phyloP scores from a whole-genome alignment of 37 sponge, comb jelly and placozoan genomes.

The Spongilla lacustris region DNA sequence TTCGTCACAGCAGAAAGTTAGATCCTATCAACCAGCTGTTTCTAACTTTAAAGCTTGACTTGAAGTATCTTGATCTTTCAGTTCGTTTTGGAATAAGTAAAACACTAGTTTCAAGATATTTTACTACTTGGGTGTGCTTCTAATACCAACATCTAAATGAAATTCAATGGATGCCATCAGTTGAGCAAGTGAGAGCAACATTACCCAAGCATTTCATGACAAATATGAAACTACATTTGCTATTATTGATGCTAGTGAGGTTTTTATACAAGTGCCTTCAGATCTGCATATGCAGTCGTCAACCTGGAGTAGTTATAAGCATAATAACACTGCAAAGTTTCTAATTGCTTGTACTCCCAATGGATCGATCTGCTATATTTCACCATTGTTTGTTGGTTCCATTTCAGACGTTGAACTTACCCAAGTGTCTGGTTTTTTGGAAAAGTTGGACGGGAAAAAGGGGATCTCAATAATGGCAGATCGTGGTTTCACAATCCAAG shows the following conservation, averaged over 20 bases:
- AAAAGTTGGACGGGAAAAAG: neutral
- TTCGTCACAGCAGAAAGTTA: constrained; percentile 27
- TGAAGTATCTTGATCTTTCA: constrained; percentile 26
- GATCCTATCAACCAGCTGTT: constrained; percentile 48
- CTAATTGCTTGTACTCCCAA: constrained; percentile 56
- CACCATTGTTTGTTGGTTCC: constrained; percentile 31
- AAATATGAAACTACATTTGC: constrained; percentile 49
- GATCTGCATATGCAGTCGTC: constrained; percentile 56
- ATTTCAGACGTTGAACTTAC: constrained; percentile 61
- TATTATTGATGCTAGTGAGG: constrained; percentile 71
- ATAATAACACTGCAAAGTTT: constrained; percentile 62
- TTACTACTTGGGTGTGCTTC: constrained; percentile 52
- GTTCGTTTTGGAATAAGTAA: constrained; percentile 39
- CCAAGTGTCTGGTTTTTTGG: constrained; percentile 19
- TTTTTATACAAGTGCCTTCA: constrained; percentile 48
- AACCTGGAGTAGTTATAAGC: constrained; percentile 63
- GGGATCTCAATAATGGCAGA: constrained; percentile 47
- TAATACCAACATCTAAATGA: constrained; percentile 47
- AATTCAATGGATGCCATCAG: constrained; percentile 35
- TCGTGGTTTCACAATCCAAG: constrained; percentile 47
- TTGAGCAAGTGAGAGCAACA: constrained; percentile 49
- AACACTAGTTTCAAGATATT: constrained; percentile 36
- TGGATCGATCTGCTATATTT: constrained; percentile 47
- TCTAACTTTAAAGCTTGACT: constrained; percentile 25
- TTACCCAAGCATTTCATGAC: constrained; percentile 30